Percentiles rank a stretch among this genome's conserved stretches.
These are phyloP conservation scores for Pangasianodon gigas DNA, from an alignment of 2,113 vertebrate species.

Conservation along the genomic window DNA sequence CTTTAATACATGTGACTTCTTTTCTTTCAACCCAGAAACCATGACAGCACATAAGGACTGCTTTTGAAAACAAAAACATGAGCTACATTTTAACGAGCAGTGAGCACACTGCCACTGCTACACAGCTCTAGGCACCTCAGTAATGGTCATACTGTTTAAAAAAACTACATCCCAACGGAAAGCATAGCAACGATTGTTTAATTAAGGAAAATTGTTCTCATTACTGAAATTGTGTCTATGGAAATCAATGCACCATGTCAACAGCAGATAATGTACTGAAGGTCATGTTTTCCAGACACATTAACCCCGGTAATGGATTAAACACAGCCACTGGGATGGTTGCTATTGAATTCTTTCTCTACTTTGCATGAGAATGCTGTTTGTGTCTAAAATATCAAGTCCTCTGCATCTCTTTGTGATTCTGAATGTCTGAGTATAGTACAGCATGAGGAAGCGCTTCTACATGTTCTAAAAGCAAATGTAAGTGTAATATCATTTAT, in stretches of 20 bases:
- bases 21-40: slow-evolving; percentile 35
- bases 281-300: slow-evolving; percentile 7
- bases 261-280: neutral
- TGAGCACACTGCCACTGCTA: neutral
- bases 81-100: slow-evolving; percentile 25
- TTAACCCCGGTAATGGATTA: neutral
- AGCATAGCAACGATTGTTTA: neutral
- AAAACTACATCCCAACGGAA: neutral
- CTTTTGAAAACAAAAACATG: slow-evolving; percentile 5
- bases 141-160: neutral
- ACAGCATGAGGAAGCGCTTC: neutral
- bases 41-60: slow-evolving; percentile 6
- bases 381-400: neutral
- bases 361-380: slow-evolving; percentile 12
- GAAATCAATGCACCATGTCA: neutral
- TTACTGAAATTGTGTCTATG: neutral
- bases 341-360: neutral
- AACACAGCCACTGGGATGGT: neutral
- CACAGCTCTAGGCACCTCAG: neutral
- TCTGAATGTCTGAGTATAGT: neutral
- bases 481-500: neutral
- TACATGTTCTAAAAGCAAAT: neutral
- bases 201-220: slow-evolving; percentile 7
- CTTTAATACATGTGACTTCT: slow-evolving; percentile 34
- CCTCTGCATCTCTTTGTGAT: neutral